These are phyloP conservation scores for Eurystomus glaucurus DNA, from an alignment of 2,797 vertebrate genomes.

Conservation along the genomic window DNA sequence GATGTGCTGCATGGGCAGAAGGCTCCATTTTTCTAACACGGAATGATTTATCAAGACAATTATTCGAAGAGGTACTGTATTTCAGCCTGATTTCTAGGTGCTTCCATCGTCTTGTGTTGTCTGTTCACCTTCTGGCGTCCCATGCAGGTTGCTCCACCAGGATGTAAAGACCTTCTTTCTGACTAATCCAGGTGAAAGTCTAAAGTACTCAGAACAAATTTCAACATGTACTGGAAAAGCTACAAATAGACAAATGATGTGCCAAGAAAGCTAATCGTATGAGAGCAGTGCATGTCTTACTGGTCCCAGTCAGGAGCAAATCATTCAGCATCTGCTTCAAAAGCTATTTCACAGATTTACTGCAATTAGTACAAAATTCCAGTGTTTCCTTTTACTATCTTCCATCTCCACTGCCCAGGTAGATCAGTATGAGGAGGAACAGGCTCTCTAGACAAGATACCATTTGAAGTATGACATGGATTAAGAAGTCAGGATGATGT, in stretches of 20 bases:
- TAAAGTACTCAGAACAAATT: background rate
- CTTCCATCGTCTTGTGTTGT: rapidly evolving
- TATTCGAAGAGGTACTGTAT: background rate
- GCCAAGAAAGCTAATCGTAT: background rate
- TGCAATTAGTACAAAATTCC: background rate
- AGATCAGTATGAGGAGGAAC: background rate
- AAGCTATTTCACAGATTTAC: background rate
- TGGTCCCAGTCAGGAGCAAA: background rate
- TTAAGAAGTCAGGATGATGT: background rate
- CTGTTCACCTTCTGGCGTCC: background rate
- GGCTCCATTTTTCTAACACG: background rate
- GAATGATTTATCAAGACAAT: background rate
- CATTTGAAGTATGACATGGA: background rate
- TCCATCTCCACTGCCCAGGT: background rate
- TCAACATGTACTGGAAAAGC: background rate
- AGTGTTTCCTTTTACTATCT: background rate
- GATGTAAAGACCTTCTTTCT: background rate
- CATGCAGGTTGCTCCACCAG: no score
- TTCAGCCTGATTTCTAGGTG: background rate
- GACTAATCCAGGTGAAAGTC: background rate
- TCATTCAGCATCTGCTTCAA: background rate
- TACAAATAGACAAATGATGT: rapidly evolving
- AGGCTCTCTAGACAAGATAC: background rate
- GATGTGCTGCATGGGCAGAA: background rate
- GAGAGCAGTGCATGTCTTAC: background rate